These are phyloP conservation scores for Mesopsocus fuscifrons DNA, from an alignment of 2,888 invertebrate species.

Conservation along the genomic window DNA sequence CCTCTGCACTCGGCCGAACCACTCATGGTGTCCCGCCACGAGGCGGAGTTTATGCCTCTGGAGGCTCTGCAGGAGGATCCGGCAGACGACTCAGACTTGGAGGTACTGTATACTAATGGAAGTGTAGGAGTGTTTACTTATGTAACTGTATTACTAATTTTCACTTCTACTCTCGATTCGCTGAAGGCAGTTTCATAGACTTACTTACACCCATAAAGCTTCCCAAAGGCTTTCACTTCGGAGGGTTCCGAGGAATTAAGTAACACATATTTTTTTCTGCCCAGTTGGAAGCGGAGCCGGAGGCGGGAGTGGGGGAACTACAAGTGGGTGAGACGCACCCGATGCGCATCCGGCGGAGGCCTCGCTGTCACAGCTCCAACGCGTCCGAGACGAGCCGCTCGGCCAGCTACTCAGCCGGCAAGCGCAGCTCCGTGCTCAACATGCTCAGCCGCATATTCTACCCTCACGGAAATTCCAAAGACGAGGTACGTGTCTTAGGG, in stretches of 20 bases:
- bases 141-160: no score
- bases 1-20: slow-evolving; percentile 25
- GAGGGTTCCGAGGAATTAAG: no score
- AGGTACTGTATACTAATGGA: no score
- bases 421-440: slow-evolving; percentile 15
- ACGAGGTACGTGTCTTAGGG: slow-evolving; percentile 7
- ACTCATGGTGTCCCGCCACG: slow-evolving; percentile 17
- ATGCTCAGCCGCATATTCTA: slow-evolving; percentile 15
- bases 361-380: slow-evolving; percentile 5
- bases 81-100: slow-evolving; percentile 2
- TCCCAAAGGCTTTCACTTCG: no score
- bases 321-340: slow-evolving; percentile 14
- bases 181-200: no score
- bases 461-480: slow-evolving; percentile 13
- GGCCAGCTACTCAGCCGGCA: slow-evolving; percentile 11
- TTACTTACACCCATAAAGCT: no score
- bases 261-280: no score
- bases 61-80: slow-evolving; percentile 8
- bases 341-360: slow-evolving; percentile 13
- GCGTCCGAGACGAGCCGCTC: slow-evolving; percentile 12
- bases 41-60: slow-evolving; percentile 17
- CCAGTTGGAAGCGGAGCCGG: slow-evolving; percentile 12
- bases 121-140: no score
- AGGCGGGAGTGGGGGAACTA: background rate
- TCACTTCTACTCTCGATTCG: no score